Conservation (phyloP, 2,113 vertebrate species). For the Paramormyrops kingsleyae region DNA sequence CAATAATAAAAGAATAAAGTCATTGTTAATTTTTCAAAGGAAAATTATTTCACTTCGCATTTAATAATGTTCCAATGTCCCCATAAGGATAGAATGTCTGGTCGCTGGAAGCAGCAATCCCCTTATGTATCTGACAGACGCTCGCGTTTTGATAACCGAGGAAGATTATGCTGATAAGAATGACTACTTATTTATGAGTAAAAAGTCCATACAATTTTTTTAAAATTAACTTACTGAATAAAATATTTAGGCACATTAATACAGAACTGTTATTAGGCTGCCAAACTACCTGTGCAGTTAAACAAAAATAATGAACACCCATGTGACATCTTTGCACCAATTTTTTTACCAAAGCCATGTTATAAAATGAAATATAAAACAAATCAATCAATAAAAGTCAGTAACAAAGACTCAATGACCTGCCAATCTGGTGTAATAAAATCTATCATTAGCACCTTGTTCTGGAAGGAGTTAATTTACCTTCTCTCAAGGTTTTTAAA, state of each 20-base stretch:
- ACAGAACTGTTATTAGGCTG: neutral
- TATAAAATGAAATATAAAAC: neutral
- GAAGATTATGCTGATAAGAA: neutral
- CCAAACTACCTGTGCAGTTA: neutral
- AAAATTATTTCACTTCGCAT: neutral
- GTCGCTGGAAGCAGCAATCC: neutral
- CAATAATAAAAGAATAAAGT: neutral
- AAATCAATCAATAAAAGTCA: neutral
- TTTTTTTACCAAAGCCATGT: neutral
- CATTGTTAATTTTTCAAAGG: neutral
- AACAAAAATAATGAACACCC: neutral
- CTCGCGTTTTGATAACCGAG: neutral
- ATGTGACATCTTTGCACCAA: neutral
- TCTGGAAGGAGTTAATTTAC: slow-evolving; percentile 46
- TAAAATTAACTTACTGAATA: neutral
- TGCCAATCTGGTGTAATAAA: neutral
- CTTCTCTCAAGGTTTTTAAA: slow-evolving; percentile 72
- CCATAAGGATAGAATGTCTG: neutral
- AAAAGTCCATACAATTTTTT: neutral
- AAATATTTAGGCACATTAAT: neutral
- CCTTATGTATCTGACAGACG: neutral
- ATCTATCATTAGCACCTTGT: neutral
- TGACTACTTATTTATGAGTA: neutral
- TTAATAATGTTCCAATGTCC: neutral
- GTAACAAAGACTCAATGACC: neutral